Evolutionary conservation across 2,113 vertebrate genomes (phyloP).

Genomic region (Aphelocoma coerulescens): DNA sequence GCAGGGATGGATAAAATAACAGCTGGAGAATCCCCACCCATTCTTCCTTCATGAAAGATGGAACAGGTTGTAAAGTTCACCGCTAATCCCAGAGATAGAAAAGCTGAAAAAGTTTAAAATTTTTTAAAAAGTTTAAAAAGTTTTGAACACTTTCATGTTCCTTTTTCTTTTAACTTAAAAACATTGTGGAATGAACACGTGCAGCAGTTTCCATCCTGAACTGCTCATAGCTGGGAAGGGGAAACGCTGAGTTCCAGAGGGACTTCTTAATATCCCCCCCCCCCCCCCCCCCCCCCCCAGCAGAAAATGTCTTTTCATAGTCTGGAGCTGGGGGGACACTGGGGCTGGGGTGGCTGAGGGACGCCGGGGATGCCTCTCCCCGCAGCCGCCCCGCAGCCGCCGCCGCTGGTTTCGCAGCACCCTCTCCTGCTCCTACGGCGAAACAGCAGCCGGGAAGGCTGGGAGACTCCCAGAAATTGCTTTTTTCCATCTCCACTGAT

Average conservation of each 20-base stretch:
- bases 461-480: rapidly evolving
- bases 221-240: background rate
- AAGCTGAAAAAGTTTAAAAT: background rate
- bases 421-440: background rate
- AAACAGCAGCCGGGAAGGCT: background rate
- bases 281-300: rapidly evolving
- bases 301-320: background rate
- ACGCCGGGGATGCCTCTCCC: background rate
- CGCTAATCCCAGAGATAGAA: background rate
- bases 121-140: background rate
- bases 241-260: background rate
- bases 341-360: background rate
- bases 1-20: background rate
- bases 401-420: conserved; percentile 28
- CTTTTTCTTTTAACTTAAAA: background rate
- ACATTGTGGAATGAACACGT: rapidly evolving
- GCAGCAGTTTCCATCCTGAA: background rate
- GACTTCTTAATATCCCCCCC: rapidly evolving
- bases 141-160: background rate
- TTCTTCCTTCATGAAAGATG: background rate
- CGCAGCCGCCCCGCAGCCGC: background rate
- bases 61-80: background rate
- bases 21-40: background rate
- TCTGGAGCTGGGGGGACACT: background rate
- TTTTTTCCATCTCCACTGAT: background rate